phyloP scores from a whole-genome alignment of 2,113 vertebrate genomes.

The Hystrix brachyura region DNA sequence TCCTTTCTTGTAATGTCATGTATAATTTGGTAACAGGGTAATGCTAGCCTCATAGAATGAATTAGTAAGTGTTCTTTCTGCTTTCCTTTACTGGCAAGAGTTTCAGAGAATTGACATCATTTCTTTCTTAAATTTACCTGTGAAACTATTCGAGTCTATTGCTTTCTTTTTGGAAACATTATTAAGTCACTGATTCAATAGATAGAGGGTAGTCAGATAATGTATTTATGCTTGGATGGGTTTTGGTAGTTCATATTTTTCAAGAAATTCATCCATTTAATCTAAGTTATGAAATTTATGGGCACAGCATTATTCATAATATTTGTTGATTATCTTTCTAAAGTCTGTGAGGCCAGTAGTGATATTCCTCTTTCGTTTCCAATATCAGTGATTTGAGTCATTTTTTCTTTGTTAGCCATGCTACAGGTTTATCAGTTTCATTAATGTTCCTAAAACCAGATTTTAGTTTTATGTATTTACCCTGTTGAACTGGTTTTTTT shows the following conservation, averaged over 20 bases:
- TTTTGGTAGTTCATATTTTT: background rate
- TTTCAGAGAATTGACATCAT: background rate
- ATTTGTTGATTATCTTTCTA: background rate
- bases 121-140: background rate
- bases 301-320: background rate
- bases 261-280: background rate
- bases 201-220: background rate
- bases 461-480: background rate
- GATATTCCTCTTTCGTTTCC: background rate
- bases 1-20: background rate
- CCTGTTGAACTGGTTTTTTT: background rate
- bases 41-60: background rate
- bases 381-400: background rate
- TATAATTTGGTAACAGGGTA: too few relatives aligned
- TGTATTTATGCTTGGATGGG: background rate
- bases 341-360: background rate
- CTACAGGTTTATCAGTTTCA: background rate
- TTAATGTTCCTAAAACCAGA: background rate
- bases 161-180: background rate
- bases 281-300: background rate
- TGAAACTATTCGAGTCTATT: background rate
- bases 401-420: background rate
- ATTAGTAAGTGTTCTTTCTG: background rate
- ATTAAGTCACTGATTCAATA: background rate
- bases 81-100: background rate